Evolutionary conservation across 1,140 invertebrate species (phyloP), one percentile per base, ranked within the genome.

Genomic region (Cherax destructor): DNA sequence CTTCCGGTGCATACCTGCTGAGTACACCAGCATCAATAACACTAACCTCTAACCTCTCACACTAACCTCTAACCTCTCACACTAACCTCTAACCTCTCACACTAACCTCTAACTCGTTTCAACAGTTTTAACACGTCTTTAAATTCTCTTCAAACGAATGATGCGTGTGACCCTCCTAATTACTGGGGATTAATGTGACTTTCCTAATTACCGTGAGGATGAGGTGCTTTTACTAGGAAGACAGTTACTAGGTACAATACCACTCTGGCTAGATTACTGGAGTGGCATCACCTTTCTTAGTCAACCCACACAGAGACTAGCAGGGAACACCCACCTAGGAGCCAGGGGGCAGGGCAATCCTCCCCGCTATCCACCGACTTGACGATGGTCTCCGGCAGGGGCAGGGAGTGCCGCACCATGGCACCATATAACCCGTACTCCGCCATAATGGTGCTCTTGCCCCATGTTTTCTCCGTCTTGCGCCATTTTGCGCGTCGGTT

Each of bases 401-500:
- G 99, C 86, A 99, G 95, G 50, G 98, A 99, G 95, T 99, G 99
- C 91, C 99, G 95, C 81, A 99, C 99, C 99, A 99, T 99, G 78
- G 99, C 99, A 1, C 99, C 99, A 94, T 99, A 99, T 0, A 99
- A 96, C 0, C 99, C 99, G 94, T 99, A 99, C 95, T 99, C 99
- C 87, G 99, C 99, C 99, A 99, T 99, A 94, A 99, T 99, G 92
- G 98, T 99, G 94, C 98, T 98, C 93, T 99, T 96, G 11, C 99
- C 99, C 99, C 99, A 99, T 94, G 98, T 99, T 95, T 99, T 99
- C 95, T 99, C 99, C 41, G 99, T 99, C 95, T 99, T 99, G 87
- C 99, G 97, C 99, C 99, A 99, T 95, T 99, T 99, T 93, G 99
- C 99, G 90, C 99, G 96, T 47, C 99, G 96, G 94, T 99, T 99